These are phyloP conservation scores for Onychostruthus taczanowskii DNA, from an alignment of 2,113 vertebrate genomes.

Conservation along the genomic window DNA sequence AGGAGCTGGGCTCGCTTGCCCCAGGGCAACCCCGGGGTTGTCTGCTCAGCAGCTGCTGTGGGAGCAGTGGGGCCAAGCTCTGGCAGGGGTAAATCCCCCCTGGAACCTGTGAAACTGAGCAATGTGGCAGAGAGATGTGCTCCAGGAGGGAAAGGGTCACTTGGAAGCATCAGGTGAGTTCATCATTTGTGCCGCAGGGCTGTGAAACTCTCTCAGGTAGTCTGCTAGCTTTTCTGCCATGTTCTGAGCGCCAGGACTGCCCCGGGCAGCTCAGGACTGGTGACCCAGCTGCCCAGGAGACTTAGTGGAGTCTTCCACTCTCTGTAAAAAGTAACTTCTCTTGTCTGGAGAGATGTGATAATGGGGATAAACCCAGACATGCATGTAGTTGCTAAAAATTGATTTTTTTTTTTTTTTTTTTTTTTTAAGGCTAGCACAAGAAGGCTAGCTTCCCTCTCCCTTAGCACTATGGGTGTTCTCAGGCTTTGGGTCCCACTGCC, in stretches of 20 bases:
- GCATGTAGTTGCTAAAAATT: not conserved
- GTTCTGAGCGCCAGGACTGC: not conserved
- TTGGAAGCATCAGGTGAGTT: not conserved
- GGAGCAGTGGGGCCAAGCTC: not conserved
- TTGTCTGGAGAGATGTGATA: not conserved
- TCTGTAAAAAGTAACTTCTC: not conserved
- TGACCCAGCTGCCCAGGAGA: not conserved
- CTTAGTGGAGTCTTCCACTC: not conserved
- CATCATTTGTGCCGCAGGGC: not conserved
- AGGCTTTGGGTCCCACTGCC: not conserved
- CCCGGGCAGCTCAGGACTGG: rapidly evolving
- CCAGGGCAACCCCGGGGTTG: not conserved
- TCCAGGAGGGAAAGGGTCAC: not conserved
- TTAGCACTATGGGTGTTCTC: too few relatives aligned
- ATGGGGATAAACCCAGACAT: not conserved
- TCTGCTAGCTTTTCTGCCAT: rapidly evolving
- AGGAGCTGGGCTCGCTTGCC: rapidly evolving
- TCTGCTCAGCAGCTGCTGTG: not conserved
- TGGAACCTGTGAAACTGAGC: rapidly evolving
- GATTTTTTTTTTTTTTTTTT: not conserved
- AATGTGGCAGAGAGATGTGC: rapidly evolving
- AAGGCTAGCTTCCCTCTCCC: not conserved
- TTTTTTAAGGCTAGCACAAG: not conserved
- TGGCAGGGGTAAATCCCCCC: not conserved
- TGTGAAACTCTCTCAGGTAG: not conserved